These are phyloP conservation scores for Morus bassanus DNA, from an alignment of 2,797 vertebrate genomes.

Conservation along the genomic window DNA sequence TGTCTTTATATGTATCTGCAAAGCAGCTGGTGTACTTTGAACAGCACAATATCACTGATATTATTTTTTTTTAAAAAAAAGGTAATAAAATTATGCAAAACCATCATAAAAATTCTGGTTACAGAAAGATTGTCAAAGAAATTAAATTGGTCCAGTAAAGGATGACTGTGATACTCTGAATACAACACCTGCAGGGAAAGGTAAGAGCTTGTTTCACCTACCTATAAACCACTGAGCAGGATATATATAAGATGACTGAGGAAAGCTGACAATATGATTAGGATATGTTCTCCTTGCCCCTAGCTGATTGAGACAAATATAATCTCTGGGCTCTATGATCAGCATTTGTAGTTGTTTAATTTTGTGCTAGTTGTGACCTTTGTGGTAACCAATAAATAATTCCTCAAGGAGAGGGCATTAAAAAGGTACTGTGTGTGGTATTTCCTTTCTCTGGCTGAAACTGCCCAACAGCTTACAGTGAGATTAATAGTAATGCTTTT, in stretches of 20 bases:
- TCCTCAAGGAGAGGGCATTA: slow-evolving; percentile 43
- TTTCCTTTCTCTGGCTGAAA: slow-evolving; percentile 14
- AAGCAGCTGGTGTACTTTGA: neutral
- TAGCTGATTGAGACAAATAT: slow-evolving; percentile 34
- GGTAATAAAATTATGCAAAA: neutral
- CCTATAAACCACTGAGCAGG: neutral
- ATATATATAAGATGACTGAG: neutral
- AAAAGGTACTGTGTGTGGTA: neutral
- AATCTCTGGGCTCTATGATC: slow-evolving; percentile 12
- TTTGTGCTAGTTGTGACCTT: slow-evolving; percentile 49
- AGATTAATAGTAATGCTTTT: slow-evolving; percentile 32
- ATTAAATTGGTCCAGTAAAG: neutral
- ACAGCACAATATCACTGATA: neutral
- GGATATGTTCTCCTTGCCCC: neutral
- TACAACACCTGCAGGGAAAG: neutral
- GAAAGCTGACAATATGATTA: slow-evolving; percentile 6
- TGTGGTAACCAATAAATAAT: slow-evolving; percentile 56
- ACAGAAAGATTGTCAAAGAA: neutral
- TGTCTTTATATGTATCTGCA: neutral
- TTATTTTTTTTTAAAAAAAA: neutral
- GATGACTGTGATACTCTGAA: neutral
- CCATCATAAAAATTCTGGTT: neutral
- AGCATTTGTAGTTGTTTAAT: slow-evolving; percentile 60
- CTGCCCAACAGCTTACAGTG: neutral
- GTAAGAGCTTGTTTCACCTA: neutral